phyloP scores from a whole-genome alignment of 1,140 invertebrate species.

The Stegodyphus dumicola region DNA sequence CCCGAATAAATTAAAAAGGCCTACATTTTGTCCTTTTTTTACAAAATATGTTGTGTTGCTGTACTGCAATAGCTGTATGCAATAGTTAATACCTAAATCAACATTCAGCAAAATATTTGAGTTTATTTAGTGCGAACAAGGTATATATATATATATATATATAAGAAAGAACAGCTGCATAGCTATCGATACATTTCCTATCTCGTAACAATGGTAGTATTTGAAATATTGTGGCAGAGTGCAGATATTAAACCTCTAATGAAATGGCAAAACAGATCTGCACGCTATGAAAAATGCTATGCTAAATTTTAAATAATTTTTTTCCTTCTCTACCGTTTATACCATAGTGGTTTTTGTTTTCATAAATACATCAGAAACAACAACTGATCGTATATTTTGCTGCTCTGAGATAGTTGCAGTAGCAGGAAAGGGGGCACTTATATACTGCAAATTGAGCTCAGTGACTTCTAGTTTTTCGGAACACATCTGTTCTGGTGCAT shows the following conservation, averaged over 20 bases:
- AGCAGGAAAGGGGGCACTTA: conserved; percentile 59
- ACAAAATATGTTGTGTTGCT: too few relatives aligned
- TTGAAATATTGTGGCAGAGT: conserved; percentile 12
- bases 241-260: conserved; percentile 53
- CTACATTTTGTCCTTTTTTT: too few relatives aligned
- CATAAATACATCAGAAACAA: conserved; percentile 56
- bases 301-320: conserved; percentile 42
- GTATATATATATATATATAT: not conserved
- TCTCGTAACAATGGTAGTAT: conserved; percentile 29
- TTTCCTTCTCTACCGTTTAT: not conserved
- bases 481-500: conserved; percentile 15
- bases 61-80: too few relatives aligned
- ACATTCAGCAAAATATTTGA: too few relatives aligned
- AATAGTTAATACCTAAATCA: too few relatives aligned
- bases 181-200: conserved; percentile 5
- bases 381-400: conserved; percentile 43
- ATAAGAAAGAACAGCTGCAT: not conserved
- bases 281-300: conserved; percentile 57
- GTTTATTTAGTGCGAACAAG: conserved; percentile 34
- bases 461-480: conserved; percentile 48
- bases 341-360: conserved; percentile 7
- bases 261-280: conserved; percentile 56
- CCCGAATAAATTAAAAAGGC: too few relatives aligned
- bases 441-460: conserved; percentile 60
- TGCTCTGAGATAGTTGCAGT: conserved; percentile 58